Base-by-base conservation (phyloP, 2,797 vertebrate genomes). In the Nothura maculosa region DNA sequence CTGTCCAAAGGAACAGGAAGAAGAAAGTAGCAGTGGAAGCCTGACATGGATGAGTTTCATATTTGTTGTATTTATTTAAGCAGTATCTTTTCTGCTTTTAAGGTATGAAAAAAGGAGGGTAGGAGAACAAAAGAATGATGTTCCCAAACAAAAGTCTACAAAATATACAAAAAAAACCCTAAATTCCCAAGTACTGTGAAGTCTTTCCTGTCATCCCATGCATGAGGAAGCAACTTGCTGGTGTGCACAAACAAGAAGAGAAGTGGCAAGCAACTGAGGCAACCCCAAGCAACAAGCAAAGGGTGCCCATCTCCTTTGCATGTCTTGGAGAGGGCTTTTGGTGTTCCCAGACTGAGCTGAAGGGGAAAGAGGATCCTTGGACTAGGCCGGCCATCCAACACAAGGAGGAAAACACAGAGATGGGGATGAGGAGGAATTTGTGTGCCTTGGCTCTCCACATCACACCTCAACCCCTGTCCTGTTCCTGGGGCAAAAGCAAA, bases 1-100 rank as follows among this genome's bases (percentile, higher is more conserved):
- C 47, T 81, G 36, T 69, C 52, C 78, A 91, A 85, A 85, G 62
- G 47, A 94, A 92, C 63, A 93, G 10, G 38, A 94, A 89, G 67
- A 93, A 8, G 34, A 80, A 13, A 22, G 66, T 3, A 72, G 21
- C 12, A 92, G 19, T 28, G 42, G 66, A 89, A 85, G 69, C 28
- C 18, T 81, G 50, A n/a, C 22, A 60, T 69, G 36, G 79, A 64
- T 19, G 30, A 92, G 92, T 47, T 36, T 61, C 55, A 28, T 11
- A 32, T 78, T 66, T 5, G 8, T 34, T 84, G 21, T 40, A 73
- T 42, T 81, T 82, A 70, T 30, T 86, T 89, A 73, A 83, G 58
- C 45, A 58, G 45, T 62, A 87, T 25, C 47, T 52, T 77, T 76
- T 79, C 54, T 92, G 77, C 80, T 94, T 43, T 22, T 6, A 7